Evolutionary conservation across 2,797 vertebrate genomes (phyloP).

Genomic region (Pantherophis alleghaniensis): DNA sequence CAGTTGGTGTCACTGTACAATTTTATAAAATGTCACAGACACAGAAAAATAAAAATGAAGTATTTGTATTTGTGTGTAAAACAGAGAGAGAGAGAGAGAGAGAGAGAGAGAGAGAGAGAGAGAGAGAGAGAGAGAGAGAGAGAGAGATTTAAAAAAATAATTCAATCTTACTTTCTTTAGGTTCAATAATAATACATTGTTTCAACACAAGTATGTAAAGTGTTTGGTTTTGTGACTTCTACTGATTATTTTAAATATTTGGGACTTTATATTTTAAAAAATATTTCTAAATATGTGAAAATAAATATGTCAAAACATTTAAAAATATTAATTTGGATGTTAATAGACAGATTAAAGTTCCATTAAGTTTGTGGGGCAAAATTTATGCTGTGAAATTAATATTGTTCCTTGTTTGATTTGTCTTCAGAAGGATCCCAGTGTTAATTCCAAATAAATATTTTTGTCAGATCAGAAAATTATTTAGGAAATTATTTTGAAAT

Average conservation of each 20-base stretch:
- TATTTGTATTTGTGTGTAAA: neutral
- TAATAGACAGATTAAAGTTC: neutral
- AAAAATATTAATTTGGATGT: neutral
- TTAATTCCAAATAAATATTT: neutral
- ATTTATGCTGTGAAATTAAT: neutral
- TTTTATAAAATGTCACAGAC: neutral
- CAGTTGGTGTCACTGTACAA: too few species aligned
- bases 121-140: too few species aligned
- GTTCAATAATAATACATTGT: neutral
- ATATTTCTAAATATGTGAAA: neutral
- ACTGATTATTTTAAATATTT: neutral
- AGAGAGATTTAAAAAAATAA: neutral
- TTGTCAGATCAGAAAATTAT: neutral
- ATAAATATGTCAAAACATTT: neutral
- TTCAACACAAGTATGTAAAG: neutral
- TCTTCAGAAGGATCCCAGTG: neutral
- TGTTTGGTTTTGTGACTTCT: neutral
- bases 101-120: too few species aligned
- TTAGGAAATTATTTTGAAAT: neutral
- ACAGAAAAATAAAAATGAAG: neutral
- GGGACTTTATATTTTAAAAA: neutral
- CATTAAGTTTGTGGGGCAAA: neutral
- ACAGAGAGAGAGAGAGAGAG: neutral
- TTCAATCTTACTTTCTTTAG: neutral
- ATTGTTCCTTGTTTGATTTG: neutral